Evolutionary conservation across 2,888 invertebrate genomes (phyloP).

Genomic region (Blastobasis adustella): DNA sequence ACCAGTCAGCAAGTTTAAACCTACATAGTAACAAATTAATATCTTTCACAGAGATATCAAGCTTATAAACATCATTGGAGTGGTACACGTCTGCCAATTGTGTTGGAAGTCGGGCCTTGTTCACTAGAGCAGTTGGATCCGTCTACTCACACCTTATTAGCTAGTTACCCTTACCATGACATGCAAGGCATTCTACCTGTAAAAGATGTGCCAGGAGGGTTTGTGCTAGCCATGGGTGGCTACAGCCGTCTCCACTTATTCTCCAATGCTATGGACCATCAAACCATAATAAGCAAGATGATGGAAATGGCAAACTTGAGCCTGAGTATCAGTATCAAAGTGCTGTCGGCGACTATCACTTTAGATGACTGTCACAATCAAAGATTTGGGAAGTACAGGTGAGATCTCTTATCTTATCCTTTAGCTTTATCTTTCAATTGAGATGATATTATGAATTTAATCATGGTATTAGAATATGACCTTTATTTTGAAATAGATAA

Average conservation of each 20-base stretch:
- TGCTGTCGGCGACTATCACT: conserved; percentile 87
- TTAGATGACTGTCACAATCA: conserved; percentile 90
- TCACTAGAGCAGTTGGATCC: conserved; percentile 95
- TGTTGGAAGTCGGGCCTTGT: conserved; percentile 93
- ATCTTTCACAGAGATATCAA: conserved; percentile 80
- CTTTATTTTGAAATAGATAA: too few relatives aligned
- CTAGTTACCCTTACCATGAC: conserved; percentile 70
- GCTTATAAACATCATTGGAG: conserved; percentile 98
- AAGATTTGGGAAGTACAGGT: conserved; percentile 95
- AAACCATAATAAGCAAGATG: conserved; percentile 90
- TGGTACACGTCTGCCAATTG: conserved; percentile 89
- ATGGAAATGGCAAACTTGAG: conserved; percentile 87
- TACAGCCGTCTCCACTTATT: conserved; percentile 95
- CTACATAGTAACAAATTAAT: neutral
- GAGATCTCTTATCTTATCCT: conserved; percentile 16
- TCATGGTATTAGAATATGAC: too few relatives aligned
- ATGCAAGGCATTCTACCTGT: conserved; percentile 77
- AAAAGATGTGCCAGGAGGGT: conserved; percentile 92
- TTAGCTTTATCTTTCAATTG: neutral
- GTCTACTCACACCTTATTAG: conserved; percentile 85
- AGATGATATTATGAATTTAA: too few relatives aligned
- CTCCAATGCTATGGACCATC: conserved; percentile 85
- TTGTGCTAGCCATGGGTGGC: conserved; percentile 92
- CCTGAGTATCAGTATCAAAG: conserved; percentile 88
- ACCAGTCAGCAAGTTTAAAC: too few relatives aligned